Percentiles rank a stretch among this genome's conserved stretches.
phyloP scores from a whole-genome alignment of 2,113 vertebrate species.

The Pelobates fuscus region DNA sequence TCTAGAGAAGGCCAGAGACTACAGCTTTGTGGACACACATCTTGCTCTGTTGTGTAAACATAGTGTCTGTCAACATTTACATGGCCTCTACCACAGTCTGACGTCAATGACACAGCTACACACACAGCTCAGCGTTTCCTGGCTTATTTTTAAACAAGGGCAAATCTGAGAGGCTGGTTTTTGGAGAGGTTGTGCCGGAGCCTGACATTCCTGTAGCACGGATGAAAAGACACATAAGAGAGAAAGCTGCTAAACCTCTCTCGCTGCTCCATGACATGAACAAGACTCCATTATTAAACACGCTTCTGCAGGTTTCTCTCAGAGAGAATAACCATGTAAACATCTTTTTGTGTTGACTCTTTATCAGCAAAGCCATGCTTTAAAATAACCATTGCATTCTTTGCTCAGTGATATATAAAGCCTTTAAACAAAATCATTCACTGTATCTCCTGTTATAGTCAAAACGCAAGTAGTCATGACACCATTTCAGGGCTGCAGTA shows the following conservation, averaged over 20 bases:
- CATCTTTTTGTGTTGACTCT: constrained; percentile 34
- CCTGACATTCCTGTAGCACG: constrained; percentile 33
- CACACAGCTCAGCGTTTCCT: constrained; percentile 46
- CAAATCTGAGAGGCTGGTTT: constrained; percentile 28
- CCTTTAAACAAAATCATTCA: constrained; percentile 27
- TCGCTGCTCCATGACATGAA: constrained; percentile 31
- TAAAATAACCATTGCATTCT: constrained; percentile 41
- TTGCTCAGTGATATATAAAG: constrained; percentile 31
- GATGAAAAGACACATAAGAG: constrained; percentile 40
- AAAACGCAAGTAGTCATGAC: constrained; percentile 16
- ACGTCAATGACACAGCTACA: constrained; percentile 50
- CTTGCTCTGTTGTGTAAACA: constrained; percentile 48
- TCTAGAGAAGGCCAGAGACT: constrained; percentile 21
- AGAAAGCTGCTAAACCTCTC: constrained; percentile 19
- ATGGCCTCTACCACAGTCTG: constrained; percentile 50
- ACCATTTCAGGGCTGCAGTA: constrained; percentile 27
- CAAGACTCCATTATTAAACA: constrained; percentile 44
- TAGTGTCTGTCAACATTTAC: constrained; percentile 49
- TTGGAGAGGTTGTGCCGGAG: constrained; percentile 24
- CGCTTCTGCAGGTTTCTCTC: constrained; percentile 37
- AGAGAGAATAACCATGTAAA: constrained; percentile 25
- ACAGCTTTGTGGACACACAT: constrained; percentile 45
- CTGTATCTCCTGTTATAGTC: constrained; percentile 29
- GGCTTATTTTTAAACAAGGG: constrained; percentile 50
- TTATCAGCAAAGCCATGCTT: constrained; percentile 23